Evolutionary conservation across 2,797 vertebrate species (phyloP).

Genomic region (Sebastes minor): DNA sequence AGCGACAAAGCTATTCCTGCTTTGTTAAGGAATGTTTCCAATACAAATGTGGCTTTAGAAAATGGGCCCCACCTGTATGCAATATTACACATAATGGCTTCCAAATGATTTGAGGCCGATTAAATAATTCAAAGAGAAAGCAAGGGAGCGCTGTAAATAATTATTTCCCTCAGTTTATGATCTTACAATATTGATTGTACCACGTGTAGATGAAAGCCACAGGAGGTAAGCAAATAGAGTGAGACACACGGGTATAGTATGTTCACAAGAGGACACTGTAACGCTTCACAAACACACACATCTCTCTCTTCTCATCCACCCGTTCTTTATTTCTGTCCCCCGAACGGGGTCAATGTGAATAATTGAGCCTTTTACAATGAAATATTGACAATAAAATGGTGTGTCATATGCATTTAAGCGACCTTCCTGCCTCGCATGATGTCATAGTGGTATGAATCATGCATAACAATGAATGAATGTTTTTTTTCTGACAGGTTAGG

Average conservation of each 20-base stretch:
- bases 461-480: slow-evolving; percentile 48
- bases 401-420: slow-evolving; percentile 61
- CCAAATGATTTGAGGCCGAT: neutral
- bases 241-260: neutral
- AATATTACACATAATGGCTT: slow-evolving; percentile 7
- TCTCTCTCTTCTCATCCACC: slow-evolving; percentile 22
- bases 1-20: neutral
- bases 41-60: neutral
- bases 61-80: neutral
- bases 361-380: slow-evolving; percentile 68
- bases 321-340: slow-evolving; percentile 45
- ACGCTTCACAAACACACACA: slow-evolving; percentile 18
- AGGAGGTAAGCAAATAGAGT: neutral
- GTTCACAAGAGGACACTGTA: slow-evolving; percentile 7
- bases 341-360: slow-evolving; percentile 62
- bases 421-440: slow-evolving; percentile 43
- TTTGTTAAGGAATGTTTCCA: neutral
- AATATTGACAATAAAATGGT: slow-evolving; percentile 71
- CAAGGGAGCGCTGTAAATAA: slow-evolving; percentile 12
- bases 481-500: slow-evolving; percentile 47
- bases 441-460: slow-evolving; percentile 68
- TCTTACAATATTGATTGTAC: slow-evolving; percentile 34
- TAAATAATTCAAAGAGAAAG: slow-evolving; percentile 6
- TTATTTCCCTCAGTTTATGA: slow-evolving; percentile 12
- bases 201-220: neutral